Evolutionary conservation across 2,113 vertebrate species (phyloP).

Genomic region (Cyanistes caeruleus): DNA sequence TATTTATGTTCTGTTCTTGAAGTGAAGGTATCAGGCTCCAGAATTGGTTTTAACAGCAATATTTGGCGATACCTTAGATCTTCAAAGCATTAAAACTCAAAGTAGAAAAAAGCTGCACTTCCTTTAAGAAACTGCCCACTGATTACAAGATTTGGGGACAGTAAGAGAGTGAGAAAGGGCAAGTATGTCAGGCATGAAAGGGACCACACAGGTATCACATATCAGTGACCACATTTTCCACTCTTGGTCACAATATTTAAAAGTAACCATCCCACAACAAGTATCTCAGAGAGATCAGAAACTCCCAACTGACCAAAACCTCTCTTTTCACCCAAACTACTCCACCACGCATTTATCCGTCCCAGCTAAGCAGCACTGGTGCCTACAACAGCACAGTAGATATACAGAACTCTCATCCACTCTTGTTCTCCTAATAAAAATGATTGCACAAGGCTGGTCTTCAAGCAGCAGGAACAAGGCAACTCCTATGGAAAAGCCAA

Average conservation of each 20-base stretch:
- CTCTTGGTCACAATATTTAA: not conserved
- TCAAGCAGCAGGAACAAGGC: not conserved
- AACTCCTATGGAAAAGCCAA: not conserved
- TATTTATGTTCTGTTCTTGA: not conserved
- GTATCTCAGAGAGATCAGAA: not conserved
- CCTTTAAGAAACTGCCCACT: fast-evolving
- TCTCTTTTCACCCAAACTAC: not conserved
- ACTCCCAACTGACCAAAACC: not conserved
- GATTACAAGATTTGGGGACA: not conserved
- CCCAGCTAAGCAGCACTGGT: not conserved
- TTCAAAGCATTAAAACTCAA: not conserved
- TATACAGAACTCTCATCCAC: fast-evolving
- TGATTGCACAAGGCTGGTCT: not conserved
- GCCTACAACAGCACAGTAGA: not conserved
- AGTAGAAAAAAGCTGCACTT: not conserved
- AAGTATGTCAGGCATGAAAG: not conserved
- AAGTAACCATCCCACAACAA: not conserved
- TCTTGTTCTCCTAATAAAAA: not conserved
- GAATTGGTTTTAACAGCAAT: not conserved
- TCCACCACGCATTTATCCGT: not conserved
- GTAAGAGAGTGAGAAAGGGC: not conserved
- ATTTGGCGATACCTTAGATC: not conserved
- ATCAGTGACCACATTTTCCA: not conserved
- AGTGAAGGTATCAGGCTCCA: not conserved
- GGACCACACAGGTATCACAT: not conserved